Conservation (phyloP, 2,113 vertebrate species). For the Argyrosomus japonicus region DNA sequence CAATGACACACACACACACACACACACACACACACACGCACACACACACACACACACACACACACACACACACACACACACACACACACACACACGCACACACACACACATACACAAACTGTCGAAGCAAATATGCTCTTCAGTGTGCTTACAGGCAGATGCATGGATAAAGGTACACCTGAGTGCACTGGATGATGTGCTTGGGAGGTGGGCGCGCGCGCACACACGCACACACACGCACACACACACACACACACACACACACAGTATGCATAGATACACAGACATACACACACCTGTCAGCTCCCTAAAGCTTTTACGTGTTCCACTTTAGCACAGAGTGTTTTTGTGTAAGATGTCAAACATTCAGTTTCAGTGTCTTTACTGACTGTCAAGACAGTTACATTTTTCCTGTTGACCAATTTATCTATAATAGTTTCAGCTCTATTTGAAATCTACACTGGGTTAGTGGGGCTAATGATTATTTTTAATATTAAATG, state of each 20-base stretch:
- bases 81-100: not conserved
- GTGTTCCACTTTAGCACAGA: constrained; percentile 30
- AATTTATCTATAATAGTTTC: too few species aligned
- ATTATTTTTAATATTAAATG: too few species aligned
- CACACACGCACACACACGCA: constrained; percentile 1
- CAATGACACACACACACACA: too few species aligned
- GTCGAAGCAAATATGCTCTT: not conserved
- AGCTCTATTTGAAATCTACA: too few species aligned
- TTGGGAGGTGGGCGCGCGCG: constrained; percentile 8
- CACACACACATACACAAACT: not conserved
- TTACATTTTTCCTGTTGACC: too few species aligned
- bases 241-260: not conserved
- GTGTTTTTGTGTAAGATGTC: not conserved
- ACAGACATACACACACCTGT: constrained; percentile 1
- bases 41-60: not conserved
- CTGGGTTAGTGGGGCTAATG: too few species aligned
- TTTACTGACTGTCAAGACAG: too few species aligned
- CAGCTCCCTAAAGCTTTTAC: constrained; percentile 33
- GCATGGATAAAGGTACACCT: not conserved
- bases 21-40: constrained; percentile 10
- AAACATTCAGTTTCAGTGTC: too few species aligned
- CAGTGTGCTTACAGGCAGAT: not conserved
- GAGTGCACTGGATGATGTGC: not conserved
- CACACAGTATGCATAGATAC: not conserved
- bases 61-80: not conserved